Conservation (phyloP, 2,113 vertebrate species). For the Megaptera novaeangliae region DNA sequence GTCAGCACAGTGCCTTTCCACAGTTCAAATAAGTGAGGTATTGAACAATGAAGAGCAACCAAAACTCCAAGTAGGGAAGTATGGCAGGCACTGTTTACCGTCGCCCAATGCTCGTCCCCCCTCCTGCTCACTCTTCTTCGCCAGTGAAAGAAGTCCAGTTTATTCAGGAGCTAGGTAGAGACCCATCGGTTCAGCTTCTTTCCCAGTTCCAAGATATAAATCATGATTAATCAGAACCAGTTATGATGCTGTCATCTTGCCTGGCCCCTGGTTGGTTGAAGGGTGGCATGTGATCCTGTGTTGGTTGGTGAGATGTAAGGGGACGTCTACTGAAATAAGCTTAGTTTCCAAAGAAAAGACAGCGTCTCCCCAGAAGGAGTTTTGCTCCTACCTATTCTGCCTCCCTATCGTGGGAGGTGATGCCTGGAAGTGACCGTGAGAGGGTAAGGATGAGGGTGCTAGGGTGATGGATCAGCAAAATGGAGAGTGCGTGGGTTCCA, state of each 20-base stretch:
- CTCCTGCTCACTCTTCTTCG: neutral
- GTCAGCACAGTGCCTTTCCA: neutral
- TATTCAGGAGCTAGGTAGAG: neutral
- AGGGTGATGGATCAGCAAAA: neutral
- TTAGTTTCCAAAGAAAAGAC: neutral
- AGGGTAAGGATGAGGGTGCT: neutral
- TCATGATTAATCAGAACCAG: neutral
- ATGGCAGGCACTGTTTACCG: neutral
- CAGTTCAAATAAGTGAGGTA: neutral
- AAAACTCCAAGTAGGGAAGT: neutral
- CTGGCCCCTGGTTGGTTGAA: neutral
- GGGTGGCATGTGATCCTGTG: neutral
- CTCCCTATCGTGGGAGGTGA: neutral
- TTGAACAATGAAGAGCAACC: neutral
- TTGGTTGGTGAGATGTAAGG: neutral
- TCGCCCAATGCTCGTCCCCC: fast-evolving
- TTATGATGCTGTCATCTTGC: neutral
- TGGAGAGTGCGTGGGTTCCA: neutral
- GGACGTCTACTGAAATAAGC: neutral
- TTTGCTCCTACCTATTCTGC: neutral
- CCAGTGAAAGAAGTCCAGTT: neutral
- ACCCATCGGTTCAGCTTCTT: neutral
- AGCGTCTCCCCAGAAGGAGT: neutral
- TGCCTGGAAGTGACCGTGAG: neutral
- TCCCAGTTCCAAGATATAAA: neutral